Evolutionary conservation across 1,140 invertebrate species (phyloP), one percentile per base, ranked within the genome.

Genomic region (Drosophila tani): DNA sequence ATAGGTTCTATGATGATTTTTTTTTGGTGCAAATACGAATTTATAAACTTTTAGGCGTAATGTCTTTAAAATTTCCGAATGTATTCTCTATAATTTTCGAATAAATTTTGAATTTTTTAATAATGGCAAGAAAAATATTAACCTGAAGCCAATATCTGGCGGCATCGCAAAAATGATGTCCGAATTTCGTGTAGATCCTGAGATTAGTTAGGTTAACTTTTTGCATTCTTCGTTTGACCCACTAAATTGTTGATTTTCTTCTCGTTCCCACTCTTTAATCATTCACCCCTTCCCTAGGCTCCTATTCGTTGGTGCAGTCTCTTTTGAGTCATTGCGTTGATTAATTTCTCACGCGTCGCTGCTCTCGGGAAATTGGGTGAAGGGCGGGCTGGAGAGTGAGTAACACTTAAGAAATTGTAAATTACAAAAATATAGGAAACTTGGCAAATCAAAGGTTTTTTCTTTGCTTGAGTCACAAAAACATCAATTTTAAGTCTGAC

Each of bases 331-430:
- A 67, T 38, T 67, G 47, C 64, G 43, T 59, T 77, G 55, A 76
- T 68, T 56, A 59, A 75, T 77, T 66, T 59, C 53, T 77, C 63
- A 68, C 73, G 60, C 62, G 68, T 45, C 50, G 65, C 65, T 46
- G 64, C 50, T 32, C 40, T 32, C 40, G 40, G 40, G 19, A 43
- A 67, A 73, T 49, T 71, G 67, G 69, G 69, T 73, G 69, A 73
- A 73, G 69, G 69, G 69, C 69, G 53, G 35, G 14, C 19, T 50
- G 38, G 38, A 64, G 41, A 64, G 41, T 35, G 50, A 75, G 49
- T 74, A 55, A 38, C 38, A 29, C 47, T 49, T 55, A 56, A 38
- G 9, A 66, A 35, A 45, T 49, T n/a, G 35, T 11, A 70, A 12
- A 70, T 38, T 29, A 35, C 17, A 38, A 32, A 32, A 32, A 9